Evolutionary conservation across 1,140 invertebrate species (phyloP), one percentile per base, ranked within the genome.

Genomic region (Heliconius hermathena): DNA sequence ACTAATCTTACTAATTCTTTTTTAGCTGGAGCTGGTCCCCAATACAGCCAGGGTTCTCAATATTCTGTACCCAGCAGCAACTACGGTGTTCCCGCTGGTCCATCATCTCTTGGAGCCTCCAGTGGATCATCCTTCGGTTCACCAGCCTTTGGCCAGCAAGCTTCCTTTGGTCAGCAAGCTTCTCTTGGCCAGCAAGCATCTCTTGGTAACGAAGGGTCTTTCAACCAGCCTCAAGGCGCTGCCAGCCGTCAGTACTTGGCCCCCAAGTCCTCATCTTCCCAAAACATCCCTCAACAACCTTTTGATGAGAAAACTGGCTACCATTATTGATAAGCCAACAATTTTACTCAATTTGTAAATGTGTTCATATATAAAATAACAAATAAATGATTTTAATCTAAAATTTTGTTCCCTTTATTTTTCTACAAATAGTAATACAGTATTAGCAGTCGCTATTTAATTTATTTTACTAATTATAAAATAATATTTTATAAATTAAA

Each of bases 241-340:
- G 78, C 85, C 78, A 90, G 84, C 82, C 87, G 89, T 41, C 92
- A 94, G 77, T 93, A 94, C 86, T 83, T 92, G 33, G 84, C 91
- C 5, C 91, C 91, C 3, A 88, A 87, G 60, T 20, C 79, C 26
- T 78, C 84, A 46, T 84, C 79, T 71, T 83, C 83, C 80, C 88
- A 93, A 74, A 87, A 88, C 57, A 80, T 81, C 41, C 91, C 93
- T 71, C 92, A 93, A 72, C 93, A 94, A 76, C 77, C 83, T 41
- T 94, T 94, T 76, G 91, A 94, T 46, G 90, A 92, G 74, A 73
- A 92, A 73, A 91, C 90, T 29, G 93, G 93, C 71, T 94, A 94
- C 80, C 85, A 88, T 16, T 94, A 94, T 78, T 94, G 87, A 82
- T 11, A 73, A 74, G 72, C n/a, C 38, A 72, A 66, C 5, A 18